Evolutionary conservation across 2,888 invertebrate species (phyloP).

Genomic region (Diploptera punctata): DNA sequence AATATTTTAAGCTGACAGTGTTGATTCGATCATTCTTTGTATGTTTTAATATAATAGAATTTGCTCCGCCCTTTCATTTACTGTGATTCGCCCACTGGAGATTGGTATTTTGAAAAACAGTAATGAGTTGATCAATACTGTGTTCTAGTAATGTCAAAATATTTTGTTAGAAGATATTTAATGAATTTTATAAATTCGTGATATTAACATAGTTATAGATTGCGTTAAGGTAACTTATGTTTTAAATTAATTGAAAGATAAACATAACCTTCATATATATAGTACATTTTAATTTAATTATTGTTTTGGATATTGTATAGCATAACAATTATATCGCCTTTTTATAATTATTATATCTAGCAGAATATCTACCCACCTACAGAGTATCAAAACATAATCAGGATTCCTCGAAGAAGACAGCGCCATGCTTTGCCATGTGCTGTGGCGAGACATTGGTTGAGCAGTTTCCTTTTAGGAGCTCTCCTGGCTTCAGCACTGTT

Average conservation of each 20-base stretch:
- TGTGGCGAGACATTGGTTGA: constrained; percentile 51
- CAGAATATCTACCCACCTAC: neutral
- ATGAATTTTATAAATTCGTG: neutral
- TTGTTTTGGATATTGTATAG: neutral
- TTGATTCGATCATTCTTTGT: too few species aligned
- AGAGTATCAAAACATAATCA: constrained; percentile 23
- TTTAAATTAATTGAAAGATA: too few species aligned
- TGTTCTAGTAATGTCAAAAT: neutral
- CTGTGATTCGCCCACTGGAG: too few species aligned
- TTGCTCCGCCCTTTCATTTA: too few species aligned
- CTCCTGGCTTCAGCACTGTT: constrained; percentile 47
- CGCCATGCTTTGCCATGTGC: constrained; percentile 42
- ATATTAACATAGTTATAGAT: neutral
- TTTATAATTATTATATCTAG: neutral
- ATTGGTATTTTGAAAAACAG: too few species aligned
- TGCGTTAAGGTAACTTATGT: neutral
- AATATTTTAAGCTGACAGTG: too few species aligned
- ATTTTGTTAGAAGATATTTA: neutral
- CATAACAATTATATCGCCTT: neutral
- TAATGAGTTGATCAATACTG: neutral
- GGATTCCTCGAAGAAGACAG: constrained; percentile 44
- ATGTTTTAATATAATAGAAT: too few species aligned
- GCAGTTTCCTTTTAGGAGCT: constrained; percentile 49
- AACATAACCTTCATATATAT: constrained; percentile 10
- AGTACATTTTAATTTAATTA: neutral